These are phyloP conservation scores for Hafferia zeledoni DNA, from an alignment of 2,797 vertebrate species.

Conservation along the genomic window DNA sequence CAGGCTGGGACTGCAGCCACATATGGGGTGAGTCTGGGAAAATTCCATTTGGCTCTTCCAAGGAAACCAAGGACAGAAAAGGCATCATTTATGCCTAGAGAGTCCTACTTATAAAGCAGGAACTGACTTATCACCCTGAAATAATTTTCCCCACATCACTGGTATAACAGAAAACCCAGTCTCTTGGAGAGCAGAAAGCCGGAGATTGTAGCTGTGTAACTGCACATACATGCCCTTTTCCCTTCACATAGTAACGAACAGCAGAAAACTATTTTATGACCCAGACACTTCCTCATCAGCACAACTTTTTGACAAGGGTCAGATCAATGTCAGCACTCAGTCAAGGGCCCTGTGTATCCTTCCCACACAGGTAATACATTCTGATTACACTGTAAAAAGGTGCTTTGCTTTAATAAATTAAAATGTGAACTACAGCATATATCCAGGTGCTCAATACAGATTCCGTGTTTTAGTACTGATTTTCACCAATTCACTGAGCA, in stretches of 20 bases:
- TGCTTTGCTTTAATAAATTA: neutral
- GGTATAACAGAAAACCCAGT: neutral
- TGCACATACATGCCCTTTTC: neutral
- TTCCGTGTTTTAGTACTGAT: neutral
- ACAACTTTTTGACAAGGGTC: neutral
- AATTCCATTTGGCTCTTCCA: neutral
- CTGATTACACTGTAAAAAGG: neutral
- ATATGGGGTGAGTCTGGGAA: neutral
- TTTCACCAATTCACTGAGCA: neutral
- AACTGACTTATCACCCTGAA: neutral
- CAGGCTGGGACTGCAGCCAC: neutral
- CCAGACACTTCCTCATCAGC: neutral
- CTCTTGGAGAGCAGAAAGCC: neutral
- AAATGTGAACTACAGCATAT: neutral
- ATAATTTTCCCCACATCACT: neutral
- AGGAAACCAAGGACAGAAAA: neutral
- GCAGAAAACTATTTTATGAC: neutral
- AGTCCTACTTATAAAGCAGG: neutral
- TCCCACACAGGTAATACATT: accelerated
- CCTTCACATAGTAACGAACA: neutral
- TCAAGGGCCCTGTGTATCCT: neutral
- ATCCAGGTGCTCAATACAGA: neutral
- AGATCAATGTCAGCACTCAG: neutral
- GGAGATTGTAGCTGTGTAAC: neutral
- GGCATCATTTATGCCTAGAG: neutral